Base-by-base conservation (phyloP, 2,888 invertebrate genomes). In the Stegophylla sp. region DNA sequence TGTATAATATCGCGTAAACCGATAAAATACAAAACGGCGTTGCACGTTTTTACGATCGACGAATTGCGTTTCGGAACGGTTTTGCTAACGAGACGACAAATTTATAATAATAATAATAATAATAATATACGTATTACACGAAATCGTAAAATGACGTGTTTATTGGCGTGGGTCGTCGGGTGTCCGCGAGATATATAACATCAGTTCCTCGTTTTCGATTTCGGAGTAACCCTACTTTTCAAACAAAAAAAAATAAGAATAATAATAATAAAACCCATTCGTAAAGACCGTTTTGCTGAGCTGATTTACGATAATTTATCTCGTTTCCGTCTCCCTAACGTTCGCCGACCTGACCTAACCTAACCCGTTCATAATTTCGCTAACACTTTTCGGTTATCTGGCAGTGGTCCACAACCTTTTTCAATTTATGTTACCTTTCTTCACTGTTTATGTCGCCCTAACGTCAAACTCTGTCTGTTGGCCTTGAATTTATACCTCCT, bases 101-200 rank as follows among this genome's bases (percentile, higher is more conserved):
- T n/a, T n/a, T n/a, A n/a, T n/a, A n/a, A n/a, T n/a, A n/a, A n/a
- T n/a, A n/a, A n/a, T n/a, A n/a, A n/a, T n/a, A n/a, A n/a, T n/a
- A n/a, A n/a, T n/a, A n/a, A n/a, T n/a, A 64, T 64, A 64, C 10
- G 56, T 73, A 76, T 43, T 26, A 45, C 45, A 61, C 73, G 75
- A 41, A 75, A 75, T 75, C 75, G 64, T 75, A 75, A 75, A 75
- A 64, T 23, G 23, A 45, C 51, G 75, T 75, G 75, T 75, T 75
- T 75, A 75, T 75, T 75, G n/a, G 75, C 73, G 72, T n/a, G n/a
- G n/a, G 51, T 71, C 71, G 66, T 34, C 34, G 53, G 71, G 69
- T 51, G 26, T 48, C 41, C 13, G 15, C 41, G 59, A 23, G 56
- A 43, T 72, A 72, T 72, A n/a, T n/a, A 73, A 61, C 45, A 61